phyloP scores from a whole-genome alignment of 2,797 vertebrate genomes.

The Enteromius unitaeniatus region DNA sequence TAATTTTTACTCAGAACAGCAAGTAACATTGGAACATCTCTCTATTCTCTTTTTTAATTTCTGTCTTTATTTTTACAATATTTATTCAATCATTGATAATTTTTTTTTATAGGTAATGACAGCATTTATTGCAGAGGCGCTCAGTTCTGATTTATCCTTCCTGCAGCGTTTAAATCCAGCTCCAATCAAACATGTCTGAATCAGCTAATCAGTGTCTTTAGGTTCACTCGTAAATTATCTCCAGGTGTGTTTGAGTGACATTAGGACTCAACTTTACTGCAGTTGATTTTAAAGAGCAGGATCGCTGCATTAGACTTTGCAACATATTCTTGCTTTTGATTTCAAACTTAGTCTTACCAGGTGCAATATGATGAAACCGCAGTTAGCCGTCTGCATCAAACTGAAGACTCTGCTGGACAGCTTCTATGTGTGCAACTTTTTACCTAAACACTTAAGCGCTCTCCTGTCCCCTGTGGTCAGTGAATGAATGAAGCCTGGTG shows the following conservation, averaged over 20 bases:
- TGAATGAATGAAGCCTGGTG: not conserved
- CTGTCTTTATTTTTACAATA: not conserved
- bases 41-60: not conserved
- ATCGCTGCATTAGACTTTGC: not conserved
- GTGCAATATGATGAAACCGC: not conserved
- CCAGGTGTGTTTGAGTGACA: constrained; percentile 15
- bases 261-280: not conserved
- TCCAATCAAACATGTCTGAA: constrained; percentile 32
- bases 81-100: not conserved
- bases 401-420: not conserved
- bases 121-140: not conserved
- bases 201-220: constrained; percentile 36
- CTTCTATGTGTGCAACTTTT: not conserved
- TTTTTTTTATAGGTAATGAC: not conserved
- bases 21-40: not conserved
- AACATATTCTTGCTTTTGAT: not conserved
- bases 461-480: not conserved
- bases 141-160: constrained; percentile 17
- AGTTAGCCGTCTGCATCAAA: not conserved
- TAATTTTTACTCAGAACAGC: not conserved
- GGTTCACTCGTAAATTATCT: constrained; percentile 18
- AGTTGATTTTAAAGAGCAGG: constrained; percentile 2
- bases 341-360: not conserved
- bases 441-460: constrained; percentile 11
- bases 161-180: constrained; percentile 1